These are phyloP conservation scores for Acronicta leporina DNA, from an alignment of 2,888 invertebrate genomes.

Conservation along the genomic window DNA sequence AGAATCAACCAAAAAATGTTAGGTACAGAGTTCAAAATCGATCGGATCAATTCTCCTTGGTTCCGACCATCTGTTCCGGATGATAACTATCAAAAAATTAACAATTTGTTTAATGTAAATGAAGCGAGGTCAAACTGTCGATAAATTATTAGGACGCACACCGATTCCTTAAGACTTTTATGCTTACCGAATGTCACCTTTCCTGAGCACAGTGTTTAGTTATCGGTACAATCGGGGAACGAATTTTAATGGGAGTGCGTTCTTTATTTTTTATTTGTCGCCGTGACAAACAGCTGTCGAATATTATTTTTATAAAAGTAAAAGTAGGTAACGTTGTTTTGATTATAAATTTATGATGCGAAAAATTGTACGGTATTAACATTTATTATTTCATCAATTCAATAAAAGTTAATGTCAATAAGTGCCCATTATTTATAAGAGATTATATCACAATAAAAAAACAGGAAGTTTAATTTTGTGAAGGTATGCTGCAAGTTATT, in stretches of 20 bases:
- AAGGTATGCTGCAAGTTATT: too few species aligned
- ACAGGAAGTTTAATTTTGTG: too few species aligned
- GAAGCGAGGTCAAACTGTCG: constrained; percentile 83
- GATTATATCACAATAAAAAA: too few species aligned
- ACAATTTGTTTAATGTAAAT: constrained; percentile 89
- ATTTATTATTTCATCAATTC: background rate
- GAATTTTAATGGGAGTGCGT: constrained; percentile 70
- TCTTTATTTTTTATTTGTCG: constrained; percentile 65
- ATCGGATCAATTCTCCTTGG: constrained; percentile 46
- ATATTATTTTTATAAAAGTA: constrained; percentile 31
- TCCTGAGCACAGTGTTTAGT: constrained; percentile 76
- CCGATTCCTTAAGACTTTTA: constrained; percentile 80
- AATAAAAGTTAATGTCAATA: too few species aligned
- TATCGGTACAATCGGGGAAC: constrained; percentile 79
- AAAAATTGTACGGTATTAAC: background rate
- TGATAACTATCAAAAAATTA: constrained; percentile 89
- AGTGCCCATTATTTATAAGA: too few species aligned
- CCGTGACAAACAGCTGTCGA: constrained; percentile 72
- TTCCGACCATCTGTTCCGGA: constrained; percentile 85
- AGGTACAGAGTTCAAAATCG: constrained; percentile 50
- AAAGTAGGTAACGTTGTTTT: background rate
- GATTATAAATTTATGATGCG: background rate
- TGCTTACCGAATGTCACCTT: constrained; percentile 88
- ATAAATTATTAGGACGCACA: constrained; percentile 85
- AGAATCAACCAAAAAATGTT: constrained; percentile 45